Evolutionary conservation across 2,888 invertebrate species (phyloP), one percentile per base, ranked within the genome.

Genomic region (Protodeltote pygarga): DNA sequence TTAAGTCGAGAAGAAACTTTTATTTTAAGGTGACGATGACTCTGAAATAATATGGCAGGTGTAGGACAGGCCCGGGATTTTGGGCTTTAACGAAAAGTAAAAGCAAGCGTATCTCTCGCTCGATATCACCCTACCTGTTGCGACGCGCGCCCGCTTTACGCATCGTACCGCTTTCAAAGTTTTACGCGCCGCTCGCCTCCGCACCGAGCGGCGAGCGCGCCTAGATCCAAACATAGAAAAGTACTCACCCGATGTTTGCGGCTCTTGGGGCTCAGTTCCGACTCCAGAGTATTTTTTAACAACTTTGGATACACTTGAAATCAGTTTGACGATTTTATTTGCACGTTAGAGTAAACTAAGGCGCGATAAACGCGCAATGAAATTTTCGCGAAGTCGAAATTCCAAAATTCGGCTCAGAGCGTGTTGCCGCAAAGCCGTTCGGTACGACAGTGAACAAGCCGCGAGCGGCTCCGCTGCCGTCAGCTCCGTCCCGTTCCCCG

Each of bases 81-180:
- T 65, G 65, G 61, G 75, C 73, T 79, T 79, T 74, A 71, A 69
- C 70, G 74, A 77, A 83, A 85, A 83, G 82, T 81, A 79, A 81
- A 81, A 79, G 75, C 77, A 73, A 78, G 70, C 66, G 73, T 72
- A 73, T 75, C 73, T 64, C 60, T 38, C 84, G 85, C 82, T 87
- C 87, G 80, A 87, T 87, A 88, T 71, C 71, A 69, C 57, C 73
- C 77, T 81, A 87, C 87, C 86, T 87, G 87, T 87, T 87, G 87
- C 86, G 81, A 73, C 79, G 78, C 82, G 79, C 79, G 77, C 76
- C 73, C 68, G 74, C 71, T 72, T 72, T 61, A 64, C 55, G 65
- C 62, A 62, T 64, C 51, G 45, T 52, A 60, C 65, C 58, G 52
- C 57, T 59, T 73, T 71, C 68, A 85, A 88, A 86, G 79, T 88